Percentiles rank a stretch among this genome's conserved stretches.
Conservation (phyloP, 53 echinoderm and acorn worm genomes). For the Henricia sp. region DNA sequence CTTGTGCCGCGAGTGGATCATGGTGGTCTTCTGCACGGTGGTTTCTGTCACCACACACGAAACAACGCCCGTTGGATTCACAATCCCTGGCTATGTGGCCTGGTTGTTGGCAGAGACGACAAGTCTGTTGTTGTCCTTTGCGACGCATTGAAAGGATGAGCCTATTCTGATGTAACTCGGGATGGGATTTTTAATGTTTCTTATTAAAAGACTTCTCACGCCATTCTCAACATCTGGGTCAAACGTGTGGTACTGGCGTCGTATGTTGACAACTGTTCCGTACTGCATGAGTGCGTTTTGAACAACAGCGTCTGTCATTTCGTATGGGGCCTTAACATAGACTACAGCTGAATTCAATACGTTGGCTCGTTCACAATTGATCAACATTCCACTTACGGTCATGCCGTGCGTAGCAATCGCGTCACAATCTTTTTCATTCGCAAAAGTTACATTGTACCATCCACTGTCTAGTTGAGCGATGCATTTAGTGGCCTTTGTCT, state of each 20-base stretch:
- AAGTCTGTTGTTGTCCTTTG: background rate
- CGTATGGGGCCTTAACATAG: slow-evolving; percentile 7
- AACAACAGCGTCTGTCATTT: background rate
- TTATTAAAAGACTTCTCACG: background rate
- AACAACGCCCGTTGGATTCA: background rate
- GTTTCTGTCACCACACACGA: background rate
- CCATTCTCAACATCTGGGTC: too few relatives aligned
- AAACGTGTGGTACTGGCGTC: background rate
- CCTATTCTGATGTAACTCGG: too few relatives aligned
- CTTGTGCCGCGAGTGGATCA: background rate
- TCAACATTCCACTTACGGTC: background rate
- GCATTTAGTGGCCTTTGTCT: background rate
- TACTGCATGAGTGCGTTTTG: background rate
- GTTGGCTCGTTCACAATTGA: background rate
- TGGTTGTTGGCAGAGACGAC: background rate
- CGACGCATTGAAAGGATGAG: too few relatives aligned
- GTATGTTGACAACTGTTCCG: background rate
- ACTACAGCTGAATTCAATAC: background rate
- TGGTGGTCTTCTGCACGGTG: background rate
- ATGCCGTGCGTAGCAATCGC: background rate
- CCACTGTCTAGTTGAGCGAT: background rate
- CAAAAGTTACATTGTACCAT: background rate
- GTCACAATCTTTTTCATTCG: background rate
- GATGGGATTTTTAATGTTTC: background rate
- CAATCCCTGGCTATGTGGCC: background rate